Conservation (phyloP, 1,140 invertebrate species). For the Chrysopa pallens region DNA sequence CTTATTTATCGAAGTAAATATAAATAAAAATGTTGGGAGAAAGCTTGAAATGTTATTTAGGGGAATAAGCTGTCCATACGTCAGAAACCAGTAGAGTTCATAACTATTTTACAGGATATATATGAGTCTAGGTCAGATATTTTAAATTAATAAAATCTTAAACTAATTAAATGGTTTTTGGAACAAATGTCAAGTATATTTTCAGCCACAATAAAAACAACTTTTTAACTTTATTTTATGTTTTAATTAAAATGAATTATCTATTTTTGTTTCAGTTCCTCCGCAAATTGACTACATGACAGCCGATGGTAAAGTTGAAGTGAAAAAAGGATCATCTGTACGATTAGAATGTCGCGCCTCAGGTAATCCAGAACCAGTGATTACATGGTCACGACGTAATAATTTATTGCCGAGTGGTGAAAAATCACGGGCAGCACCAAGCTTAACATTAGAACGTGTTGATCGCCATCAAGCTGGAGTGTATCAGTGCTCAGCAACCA, state of each 20-base stretch:
- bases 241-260: background rate
- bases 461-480: constrained; percentile 38
- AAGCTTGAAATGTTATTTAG: no score
- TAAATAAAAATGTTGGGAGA: no score
- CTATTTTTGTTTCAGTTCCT: constrained; percentile 28
- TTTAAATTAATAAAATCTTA: no score
- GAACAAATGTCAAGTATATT: no score
- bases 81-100: no score
- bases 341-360: constrained; percentile 40
- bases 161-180: no score
- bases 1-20: no score
- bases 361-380: constrained; percentile 43
- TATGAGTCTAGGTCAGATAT: no score
- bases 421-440: constrained; percentile 26
- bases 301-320: constrained; percentile 36
- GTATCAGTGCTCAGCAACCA: constrained; percentile 41
- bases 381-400: constrained; percentile 45
- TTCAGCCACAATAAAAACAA: no score
- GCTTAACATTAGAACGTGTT: constrained; percentile 26
- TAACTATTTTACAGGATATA: no score
- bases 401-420: constrained; percentile 36
- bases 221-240: no score
- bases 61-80: no score
- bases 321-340: constrained; percentile 41
- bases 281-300: constrained; percentile 35